These are phyloP conservation scores for Pao palembangensis DNA, from an alignment of 2,113 vertebrate species.

Conservation along the genomic window DNA sequence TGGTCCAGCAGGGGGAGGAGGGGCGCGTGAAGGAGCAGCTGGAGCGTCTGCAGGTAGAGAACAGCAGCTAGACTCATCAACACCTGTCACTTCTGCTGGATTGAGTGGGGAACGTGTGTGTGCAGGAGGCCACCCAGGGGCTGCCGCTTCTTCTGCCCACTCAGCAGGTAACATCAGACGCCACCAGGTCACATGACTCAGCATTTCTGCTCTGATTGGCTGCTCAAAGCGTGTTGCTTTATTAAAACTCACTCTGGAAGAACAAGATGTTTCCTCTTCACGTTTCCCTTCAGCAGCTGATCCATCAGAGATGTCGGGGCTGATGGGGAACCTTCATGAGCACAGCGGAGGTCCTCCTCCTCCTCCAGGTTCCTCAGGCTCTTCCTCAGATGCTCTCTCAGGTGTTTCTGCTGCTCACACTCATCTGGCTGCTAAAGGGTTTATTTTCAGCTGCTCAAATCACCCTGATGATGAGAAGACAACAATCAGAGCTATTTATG, in stretches of 20 bases:
- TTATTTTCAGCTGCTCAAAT: neutral
- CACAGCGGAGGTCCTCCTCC: neutral
- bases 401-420: conserved; percentile 26
- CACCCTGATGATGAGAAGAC: neutral
- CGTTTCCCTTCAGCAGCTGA: neutral
- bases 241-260: too few species aligned
- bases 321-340: too few species aligned
- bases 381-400: neutral
- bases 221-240: neutral
- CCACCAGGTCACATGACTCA: neutral
- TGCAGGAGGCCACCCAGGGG: neutral
- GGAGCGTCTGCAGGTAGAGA: conserved; percentile 40
- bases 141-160: neutral
- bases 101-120: neutral
- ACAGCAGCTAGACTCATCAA: neutral
- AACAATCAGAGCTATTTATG: neutral
- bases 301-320: neutral
- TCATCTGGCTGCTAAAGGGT: conserved; percentile 26
- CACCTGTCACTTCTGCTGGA: too few species aligned
- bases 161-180: neutral
- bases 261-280: neutral
- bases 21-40: conserved; percentile 17
- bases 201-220: neutral
- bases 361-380: conserved; percentile 7
- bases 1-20: conserved; percentile 14